phyloP scores from a whole-genome alignment of 1,140 invertebrate species.

The Micrasema minimum region DNA sequence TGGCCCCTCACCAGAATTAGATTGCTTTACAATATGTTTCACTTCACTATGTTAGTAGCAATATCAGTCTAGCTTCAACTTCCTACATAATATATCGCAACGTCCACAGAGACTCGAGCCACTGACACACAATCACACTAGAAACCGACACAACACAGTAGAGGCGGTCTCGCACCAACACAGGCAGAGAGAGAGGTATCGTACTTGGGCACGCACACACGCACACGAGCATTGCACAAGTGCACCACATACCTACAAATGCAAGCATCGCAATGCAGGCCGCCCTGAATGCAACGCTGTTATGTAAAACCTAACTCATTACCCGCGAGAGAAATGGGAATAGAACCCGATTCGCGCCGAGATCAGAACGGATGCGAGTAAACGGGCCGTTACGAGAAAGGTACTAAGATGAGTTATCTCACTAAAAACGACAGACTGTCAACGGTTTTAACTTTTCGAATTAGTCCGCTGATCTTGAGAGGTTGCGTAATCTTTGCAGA shows the following conservation, averaged over 20 bases:
- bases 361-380: constrained; percentile 1
- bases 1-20: too few species aligned
- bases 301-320: constrained; percentile 30
- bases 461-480: too few species aligned
- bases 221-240: constrained; percentile 15
- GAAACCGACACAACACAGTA: neutral
- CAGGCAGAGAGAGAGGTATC: neutral
- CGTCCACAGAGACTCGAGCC: neutral
- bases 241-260: constrained; percentile 5
- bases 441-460: too few species aligned
- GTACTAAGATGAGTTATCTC: neutral
- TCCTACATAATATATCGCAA: neutral
- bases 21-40: too few species aligned
- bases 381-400: neutral
- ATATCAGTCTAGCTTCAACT: neutral
- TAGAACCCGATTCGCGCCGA: constrained; percentile 23
- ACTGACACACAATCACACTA: constrained; percentile 14
- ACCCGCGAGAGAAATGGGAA: constrained; percentile 22
- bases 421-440: too few species aligned
- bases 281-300: constrained; percentile 29
- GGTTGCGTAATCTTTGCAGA: too few species aligned
- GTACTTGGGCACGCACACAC: constrained; percentile 18
- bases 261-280: constrained; percentile 25
- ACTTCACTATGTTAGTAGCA: too few species aligned
- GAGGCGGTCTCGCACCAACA: neutral